A percentile compares a stretch with the other conserved stretches of the same genome.
Evolutionary conservation across 2,797 vertebrate genomes (phyloP).

Genomic region (Apodemus agrarius): DNA sequence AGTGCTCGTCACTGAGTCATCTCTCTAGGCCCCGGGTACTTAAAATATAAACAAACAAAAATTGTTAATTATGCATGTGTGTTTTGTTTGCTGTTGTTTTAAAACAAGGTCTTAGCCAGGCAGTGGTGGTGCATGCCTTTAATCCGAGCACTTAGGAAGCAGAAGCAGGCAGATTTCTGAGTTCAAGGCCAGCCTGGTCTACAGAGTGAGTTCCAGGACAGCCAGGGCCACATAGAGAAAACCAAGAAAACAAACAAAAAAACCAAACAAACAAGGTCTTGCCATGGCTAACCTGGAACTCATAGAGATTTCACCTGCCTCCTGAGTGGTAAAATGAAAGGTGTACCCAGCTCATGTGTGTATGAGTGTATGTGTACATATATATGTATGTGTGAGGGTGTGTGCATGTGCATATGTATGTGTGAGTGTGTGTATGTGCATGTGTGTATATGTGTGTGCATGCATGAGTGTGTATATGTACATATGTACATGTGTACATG

Average conservation of each 20-base stretch:
- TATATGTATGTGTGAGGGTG: neutral
- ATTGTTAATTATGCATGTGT: neutral
- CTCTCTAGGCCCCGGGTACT: neutral
- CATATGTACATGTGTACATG: fast-evolving
- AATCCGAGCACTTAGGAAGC: too few species aligned
- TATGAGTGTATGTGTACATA: neutral
- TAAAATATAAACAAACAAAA: neutral
- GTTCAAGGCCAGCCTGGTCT: too few species aligned
- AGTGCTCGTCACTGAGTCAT: neutral
- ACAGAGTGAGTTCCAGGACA: too few species aligned
- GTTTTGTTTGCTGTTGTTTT: neutral
- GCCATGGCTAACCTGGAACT: neutral
- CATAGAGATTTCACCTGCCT: neutral
- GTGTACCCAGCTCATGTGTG: neutral
- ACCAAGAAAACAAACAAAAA: too few species aligned
- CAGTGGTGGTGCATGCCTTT: too few species aligned
- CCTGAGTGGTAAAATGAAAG: neutral
- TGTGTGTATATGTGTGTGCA: too few species aligned
- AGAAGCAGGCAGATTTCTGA: too few species aligned
- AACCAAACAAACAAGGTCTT: neutral
- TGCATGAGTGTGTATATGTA: neutral
- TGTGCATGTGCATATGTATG: neutral
- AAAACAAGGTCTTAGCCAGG: neutral
- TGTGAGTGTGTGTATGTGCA: too few species aligned
- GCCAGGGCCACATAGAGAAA: too few species aligned